A percentile compares a stretch with the other conserved stretches of the same genome.
phyloP scores from a whole-genome alignment of 2,797 vertebrate genomes.

The Brachyalestes nurse region DNA sequence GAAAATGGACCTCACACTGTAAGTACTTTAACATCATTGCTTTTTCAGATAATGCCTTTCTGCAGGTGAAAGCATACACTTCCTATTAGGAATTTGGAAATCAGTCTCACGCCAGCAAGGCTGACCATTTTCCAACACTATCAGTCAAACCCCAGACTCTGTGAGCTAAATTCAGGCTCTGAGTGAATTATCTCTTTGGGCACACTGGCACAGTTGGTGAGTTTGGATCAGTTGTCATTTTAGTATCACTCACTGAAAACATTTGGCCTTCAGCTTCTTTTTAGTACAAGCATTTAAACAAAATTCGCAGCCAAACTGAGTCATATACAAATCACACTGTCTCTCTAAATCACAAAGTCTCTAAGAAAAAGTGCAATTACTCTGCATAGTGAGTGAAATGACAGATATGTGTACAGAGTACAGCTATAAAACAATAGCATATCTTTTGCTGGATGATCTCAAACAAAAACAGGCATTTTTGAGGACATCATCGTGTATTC shows the following conservation, averaged over 20 bases:
- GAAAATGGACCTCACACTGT: slow-evolving; percentile 14
- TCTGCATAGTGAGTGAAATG: background rate
- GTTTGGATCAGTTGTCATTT: slow-evolving; percentile 1
- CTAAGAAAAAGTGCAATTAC: background rate
- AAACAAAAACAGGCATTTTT: background rate
- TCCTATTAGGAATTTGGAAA: slow-evolving; percentile 21
- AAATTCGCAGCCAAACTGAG: background rate
- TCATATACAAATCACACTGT: background rate
- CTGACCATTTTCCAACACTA: slow-evolving; percentile 7
- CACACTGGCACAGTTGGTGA: background rate
- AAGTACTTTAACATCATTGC: background rate
- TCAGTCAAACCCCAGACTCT: background rate
- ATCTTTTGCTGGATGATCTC: background rate
- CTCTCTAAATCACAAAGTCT: background rate
- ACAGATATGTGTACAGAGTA: too few species aligned
- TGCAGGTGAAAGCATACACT: slow-evolving; percentile 4
- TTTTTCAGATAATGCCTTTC: background rate
- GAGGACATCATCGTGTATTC: too few species aligned
- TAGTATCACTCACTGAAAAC: background rate
- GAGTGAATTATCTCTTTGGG: background rate
- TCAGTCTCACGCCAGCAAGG: background rate
- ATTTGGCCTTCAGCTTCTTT: slow-evolving; percentile 5
- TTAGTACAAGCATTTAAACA: background rate
- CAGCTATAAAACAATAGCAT: background rate
- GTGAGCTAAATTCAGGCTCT: background rate